Percentiles rank a stretch among this genome's conserved stretches.
These are phyloP conservation scores for Xiphophorus couchianus DNA, from an alignment of 2,113 vertebrate species.

Conservation along the genomic window DNA sequence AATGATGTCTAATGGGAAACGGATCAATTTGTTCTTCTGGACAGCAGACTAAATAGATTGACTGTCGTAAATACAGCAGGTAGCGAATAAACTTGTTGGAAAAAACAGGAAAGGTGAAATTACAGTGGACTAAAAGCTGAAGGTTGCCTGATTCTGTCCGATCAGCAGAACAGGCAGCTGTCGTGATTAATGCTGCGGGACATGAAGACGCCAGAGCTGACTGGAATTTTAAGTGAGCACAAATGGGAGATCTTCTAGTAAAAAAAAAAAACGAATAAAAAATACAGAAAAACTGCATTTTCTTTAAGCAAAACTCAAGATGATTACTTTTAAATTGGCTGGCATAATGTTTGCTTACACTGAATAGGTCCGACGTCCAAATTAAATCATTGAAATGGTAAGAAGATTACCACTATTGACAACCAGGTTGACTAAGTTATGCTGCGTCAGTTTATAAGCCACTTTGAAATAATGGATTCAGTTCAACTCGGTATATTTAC, in stretches of 20 bases:
- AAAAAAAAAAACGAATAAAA: background rate
- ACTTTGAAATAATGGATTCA: background rate
- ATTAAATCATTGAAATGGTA: background rate
- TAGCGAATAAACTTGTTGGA: background rate
- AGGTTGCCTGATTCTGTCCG: conserved; percentile 40
- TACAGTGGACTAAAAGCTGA: conserved; percentile 9
- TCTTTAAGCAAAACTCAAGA: background rate
- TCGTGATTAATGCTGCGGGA: conserved; percentile 52
- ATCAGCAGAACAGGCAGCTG: conserved; percentile 46
- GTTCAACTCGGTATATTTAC: background rate
- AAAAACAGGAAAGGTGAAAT: conserved; percentile 7
- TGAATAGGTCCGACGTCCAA: background rate
- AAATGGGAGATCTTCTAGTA: background rate
- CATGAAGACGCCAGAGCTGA: conserved; percentile 27
- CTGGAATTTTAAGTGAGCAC: conserved; percentile 31
- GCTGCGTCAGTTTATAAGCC: background rate
- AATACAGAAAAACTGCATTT: background rate
- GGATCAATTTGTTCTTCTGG: too few relatives aligned
- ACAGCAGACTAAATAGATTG: conserved; percentile 5
- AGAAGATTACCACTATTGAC: background rate
- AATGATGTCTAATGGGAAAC: conserved; percentile 1
- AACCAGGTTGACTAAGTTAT: background rate
- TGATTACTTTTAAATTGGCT: background rate
- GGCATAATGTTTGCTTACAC: background rate
- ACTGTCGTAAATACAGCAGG: background rate